Percentiles rank a stretch among this genome's conserved stretches.
Evolutionary conservation across 2,113 vertebrate species (phyloP).

Genomic region (Cebidichthys violaceus): DNA sequence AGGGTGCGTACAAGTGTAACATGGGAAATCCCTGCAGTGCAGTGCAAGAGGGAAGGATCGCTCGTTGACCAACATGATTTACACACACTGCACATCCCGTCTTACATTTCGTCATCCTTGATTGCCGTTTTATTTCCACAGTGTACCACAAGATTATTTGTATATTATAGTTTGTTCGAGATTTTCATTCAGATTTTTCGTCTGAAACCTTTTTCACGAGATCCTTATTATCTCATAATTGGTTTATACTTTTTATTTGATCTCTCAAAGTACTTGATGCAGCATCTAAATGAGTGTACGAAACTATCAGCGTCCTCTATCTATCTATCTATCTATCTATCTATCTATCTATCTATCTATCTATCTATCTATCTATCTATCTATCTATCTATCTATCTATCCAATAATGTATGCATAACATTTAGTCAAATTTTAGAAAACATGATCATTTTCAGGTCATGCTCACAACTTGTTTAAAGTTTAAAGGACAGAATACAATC

Average conservation of each 20-base stretch:
- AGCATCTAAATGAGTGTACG: no score
- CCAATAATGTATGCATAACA: not conserved
- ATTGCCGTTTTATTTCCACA: conserved; percentile 5
- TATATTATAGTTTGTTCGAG: not conserved
- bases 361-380: not conserved
- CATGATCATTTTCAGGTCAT: not conserved
- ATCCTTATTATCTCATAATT: not conserved
- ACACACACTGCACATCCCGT: not conserved
- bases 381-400: not conserved
- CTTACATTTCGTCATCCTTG: conserved; percentile 11
- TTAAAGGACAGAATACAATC: not conserved
- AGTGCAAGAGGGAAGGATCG: not conserved
- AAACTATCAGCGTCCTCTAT: not conserved
- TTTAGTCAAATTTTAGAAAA: not conserved
- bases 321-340: conserved; percentile 18
- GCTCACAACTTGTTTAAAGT: not conserved
- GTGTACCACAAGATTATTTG: no score
- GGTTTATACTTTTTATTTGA: not conserved
- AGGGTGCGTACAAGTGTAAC: conserved; percentile 44
- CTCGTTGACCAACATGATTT: conserved; percentile 14
- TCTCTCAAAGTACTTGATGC: no score
- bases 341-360: conserved; percentile 1
- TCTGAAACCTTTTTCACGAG: no score
- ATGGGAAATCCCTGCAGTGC: conserved; percentile 67
- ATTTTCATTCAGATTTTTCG: no score